Percentiles rank a stretch among this genome's conserved stretches.
Conservation (phyloP, 2,113 vertebrate genomes). For the Empidonax traillii region DNA sequence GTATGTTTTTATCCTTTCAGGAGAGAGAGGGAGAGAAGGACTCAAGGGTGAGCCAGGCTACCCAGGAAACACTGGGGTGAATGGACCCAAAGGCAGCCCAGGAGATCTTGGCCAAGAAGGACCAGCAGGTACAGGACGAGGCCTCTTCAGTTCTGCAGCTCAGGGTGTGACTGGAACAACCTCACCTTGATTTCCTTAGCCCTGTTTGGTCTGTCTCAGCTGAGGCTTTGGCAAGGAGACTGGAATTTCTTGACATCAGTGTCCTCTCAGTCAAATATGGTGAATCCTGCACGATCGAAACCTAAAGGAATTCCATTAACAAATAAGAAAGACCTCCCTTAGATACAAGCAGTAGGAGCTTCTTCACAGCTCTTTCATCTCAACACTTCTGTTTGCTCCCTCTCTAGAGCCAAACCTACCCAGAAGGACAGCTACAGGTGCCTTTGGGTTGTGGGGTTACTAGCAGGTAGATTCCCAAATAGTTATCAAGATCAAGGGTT, state of each 20-base stretch:
- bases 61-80: slow-evolving; percentile 76
- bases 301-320: neutral
- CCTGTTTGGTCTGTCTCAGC: neutral
- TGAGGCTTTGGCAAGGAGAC: neutral
- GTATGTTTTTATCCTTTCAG: slow-evolving; percentile 68
- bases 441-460: neutral
- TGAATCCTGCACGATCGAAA: neutral
- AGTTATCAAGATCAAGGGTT: neutral
- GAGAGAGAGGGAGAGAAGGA: slow-evolving; percentile 76
- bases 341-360: neutral
- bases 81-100: slow-evolving; percentile 78
- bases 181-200: neutral
- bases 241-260: neutral
- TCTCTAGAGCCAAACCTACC: neutral
- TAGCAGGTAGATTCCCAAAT: neutral
- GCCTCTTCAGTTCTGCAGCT: neutral
- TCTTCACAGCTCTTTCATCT: neutral
- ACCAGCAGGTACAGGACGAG: slow-evolving; percentile 75
- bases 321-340: neutral
- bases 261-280: neutral
- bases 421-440: neutral
- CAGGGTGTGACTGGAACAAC: neutral
- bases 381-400: neutral
- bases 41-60: slow-evolving; percentile 79
- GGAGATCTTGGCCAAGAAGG: slow-evolving; percentile 85